phyloP scores from a whole-genome alignment of 2,113 vertebrate genomes.

The Carassius auratus region DNA sequence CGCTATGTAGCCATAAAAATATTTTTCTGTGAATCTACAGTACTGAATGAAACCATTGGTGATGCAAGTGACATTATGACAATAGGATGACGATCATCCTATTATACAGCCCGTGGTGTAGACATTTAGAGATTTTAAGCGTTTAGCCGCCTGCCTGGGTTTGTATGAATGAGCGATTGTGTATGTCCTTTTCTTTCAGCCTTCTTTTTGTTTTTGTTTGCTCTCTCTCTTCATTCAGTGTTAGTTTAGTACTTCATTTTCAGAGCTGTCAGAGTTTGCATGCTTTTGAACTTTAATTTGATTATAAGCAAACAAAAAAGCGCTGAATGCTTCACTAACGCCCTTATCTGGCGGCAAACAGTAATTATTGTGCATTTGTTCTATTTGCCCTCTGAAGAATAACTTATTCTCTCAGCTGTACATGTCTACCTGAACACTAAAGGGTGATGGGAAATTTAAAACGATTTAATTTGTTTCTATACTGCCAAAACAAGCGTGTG shows the following conservation, averaged over 20 bases:
- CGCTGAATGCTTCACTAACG: slow-evolving; percentile 4
- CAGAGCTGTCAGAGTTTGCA: slow-evolving; percentile 28
- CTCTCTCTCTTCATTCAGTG: not conserved
- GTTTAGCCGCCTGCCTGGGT: not conserved
- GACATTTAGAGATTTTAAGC: slow-evolving; percentile 18
- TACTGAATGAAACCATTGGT: not conserved
- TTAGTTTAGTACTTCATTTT: slow-evolving; percentile 28
- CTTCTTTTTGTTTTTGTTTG: not conserved
- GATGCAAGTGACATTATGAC: not conserved
- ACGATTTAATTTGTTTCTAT: not conserved
- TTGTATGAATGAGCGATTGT: not conserved
- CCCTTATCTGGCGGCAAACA: slow-evolving; percentile 22
- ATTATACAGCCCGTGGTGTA: slow-evolving; percentile 9
- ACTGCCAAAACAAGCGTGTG: not conserved
- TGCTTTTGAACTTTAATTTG: slow-evolving; percentile 40
- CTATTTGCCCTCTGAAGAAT: slow-evolving; percentile 33
- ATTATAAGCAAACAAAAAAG: slow-evolving; percentile 24
- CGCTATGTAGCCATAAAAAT: not conserved
- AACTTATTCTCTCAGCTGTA: slow-evolving; percentile 22
- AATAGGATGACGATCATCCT: not conserved
- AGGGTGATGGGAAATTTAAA: slow-evolving; percentile 1
- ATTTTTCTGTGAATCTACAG: not conserved
- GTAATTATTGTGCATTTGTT: slow-evolving; percentile 41
- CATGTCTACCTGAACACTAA: slow-evolving; percentile 26
- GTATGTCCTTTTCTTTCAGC: slow-evolving; percentile 8